Percentiles rank a stretch among this genome's conserved stretches.
phyloP scores from a whole-genome alignment of 2,888 invertebrate species.

The Drosophila multiciliata region DNA sequence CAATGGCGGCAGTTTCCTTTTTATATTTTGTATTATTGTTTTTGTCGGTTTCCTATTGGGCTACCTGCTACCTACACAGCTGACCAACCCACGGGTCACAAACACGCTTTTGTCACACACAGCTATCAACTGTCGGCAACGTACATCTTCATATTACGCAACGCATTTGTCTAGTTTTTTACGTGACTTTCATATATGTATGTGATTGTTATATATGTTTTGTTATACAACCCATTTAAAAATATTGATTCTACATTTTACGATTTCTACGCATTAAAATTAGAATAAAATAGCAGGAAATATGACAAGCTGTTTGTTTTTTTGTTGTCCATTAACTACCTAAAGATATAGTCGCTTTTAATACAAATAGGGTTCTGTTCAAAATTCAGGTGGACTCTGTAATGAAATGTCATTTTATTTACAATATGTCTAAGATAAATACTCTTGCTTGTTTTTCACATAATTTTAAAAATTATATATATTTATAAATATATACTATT shows the following conservation, averaged over 20 bases:
- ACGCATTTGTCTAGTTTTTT: not conserved
- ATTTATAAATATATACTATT: too few species aligned
- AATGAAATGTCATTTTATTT: not conserved
- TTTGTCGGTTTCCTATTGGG: not conserved
- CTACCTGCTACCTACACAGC: conserved; percentile 27
- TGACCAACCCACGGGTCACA: not conserved
- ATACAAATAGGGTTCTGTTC: not conserved
- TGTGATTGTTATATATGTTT: not conserved
- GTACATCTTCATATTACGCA: not conserved
- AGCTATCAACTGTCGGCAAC: too few species aligned
- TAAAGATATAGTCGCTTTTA: not conserved
- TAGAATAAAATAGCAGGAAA: not conserved
- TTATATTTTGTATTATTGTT: not conserved
- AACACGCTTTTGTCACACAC: not conserved
- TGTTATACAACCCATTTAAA: not conserved
- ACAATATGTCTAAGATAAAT: not conserved
- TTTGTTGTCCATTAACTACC: not conserved
- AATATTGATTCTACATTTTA: not conserved
- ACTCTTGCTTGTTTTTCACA: not conserved
- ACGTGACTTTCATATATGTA: not conserved
- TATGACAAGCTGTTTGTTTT: not conserved
- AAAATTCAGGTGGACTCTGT: not conserved
- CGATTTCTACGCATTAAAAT: not conserved
- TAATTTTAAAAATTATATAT: too few species aligned
- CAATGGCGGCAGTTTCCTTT: conserved; percentile 14